Evolutionary conservation across 2,113 vertebrate genomes (phyloP), one percentile per base, ranked within the genome.

Genomic region (Eptesicus fuscus): DNA sequence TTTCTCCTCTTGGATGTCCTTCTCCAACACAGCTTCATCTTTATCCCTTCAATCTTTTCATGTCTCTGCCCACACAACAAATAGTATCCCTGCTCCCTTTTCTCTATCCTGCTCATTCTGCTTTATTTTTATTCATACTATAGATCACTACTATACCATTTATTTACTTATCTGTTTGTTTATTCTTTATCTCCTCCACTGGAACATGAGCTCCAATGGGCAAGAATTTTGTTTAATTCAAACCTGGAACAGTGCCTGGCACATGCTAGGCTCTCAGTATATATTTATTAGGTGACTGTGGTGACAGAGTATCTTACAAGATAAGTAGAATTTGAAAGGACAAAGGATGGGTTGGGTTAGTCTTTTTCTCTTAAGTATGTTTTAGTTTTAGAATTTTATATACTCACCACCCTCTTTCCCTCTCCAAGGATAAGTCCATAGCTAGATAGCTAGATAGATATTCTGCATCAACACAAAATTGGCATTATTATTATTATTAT

Each of bases 311-410:
- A 42, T 0, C 37, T 51, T 93, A 35, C 69, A 88, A 67, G 23
- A n/a, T 65, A 28, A 93, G 40, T 69, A 70, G 42, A 16, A 37
- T 40, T 73, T 80, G 25, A 35, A 93, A 11, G 17, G 35, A 5
- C 53, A 83, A 79, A 74, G 56, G 47, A 18, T 67, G 14, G 30
- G 17, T 42, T 86, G 28, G 25, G 18, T 47, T 40, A 70, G 73
- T 51, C 23, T 47, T 84, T 90, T 37, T 25, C 51, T 83, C 12
- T 9, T 73, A 40, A 87, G 32, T 49, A 67, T 32, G n/a, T 67
- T 95, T 93, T 69, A 84, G 16, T 30, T 79, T 88, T 42, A 74
- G 53, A 83, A 79, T 74, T 84, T 88, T 93, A 32, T 44, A 74
- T 80, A 23, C 1, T 18, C 42, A 59, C 80, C 23, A 63, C 16